These are phyloP conservation scores for Tiliqua scincoides DNA, from an alignment of 2,113 vertebrate species.

Conservation along the genomic window DNA sequence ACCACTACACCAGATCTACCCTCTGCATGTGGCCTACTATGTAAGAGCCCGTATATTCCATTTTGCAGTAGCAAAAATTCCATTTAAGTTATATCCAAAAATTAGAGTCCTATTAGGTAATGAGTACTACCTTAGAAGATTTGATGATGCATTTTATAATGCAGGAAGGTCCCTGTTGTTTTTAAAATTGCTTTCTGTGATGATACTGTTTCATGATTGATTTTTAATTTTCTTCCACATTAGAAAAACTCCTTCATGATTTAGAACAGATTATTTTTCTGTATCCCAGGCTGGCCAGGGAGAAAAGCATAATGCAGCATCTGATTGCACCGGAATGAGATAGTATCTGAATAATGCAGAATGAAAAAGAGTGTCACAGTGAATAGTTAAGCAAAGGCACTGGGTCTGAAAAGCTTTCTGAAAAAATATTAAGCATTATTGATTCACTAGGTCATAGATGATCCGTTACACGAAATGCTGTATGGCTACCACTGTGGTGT, in stretches of 20 bases:
- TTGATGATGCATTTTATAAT: not conserved
- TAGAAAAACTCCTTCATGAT: not conserved
- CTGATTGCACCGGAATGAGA: constrained; percentile 1
- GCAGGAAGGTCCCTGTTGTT: not conserved
- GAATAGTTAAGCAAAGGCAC: too few species aligned
- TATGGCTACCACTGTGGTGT: not conserved
- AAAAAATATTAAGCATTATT: not conserved
- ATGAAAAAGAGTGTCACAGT: constrained; percentile 1
- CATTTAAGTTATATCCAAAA: too few species aligned
- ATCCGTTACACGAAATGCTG: not conserved
- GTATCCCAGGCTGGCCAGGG: not conserved
- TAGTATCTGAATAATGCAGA: not conserved
- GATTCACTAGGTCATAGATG: not conserved
- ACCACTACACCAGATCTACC: too few species aligned
- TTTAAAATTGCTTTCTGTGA: constrained; percentile 43
- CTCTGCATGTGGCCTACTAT: too few species aligned
- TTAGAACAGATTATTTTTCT: not conserved
- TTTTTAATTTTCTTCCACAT: constrained; percentile 35
- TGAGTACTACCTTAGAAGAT: constrained; percentile 12
- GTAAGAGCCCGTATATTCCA: too few species aligned
- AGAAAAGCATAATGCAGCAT: not conserved
- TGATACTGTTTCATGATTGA: constrained; percentile 12
- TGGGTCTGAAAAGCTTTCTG: too few species aligned
- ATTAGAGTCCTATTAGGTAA: too few species aligned
- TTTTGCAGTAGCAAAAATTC: too few species aligned